Conservation (phyloP, 2,888 invertebrate species). For the Emmelina monodactyla region DNA sequence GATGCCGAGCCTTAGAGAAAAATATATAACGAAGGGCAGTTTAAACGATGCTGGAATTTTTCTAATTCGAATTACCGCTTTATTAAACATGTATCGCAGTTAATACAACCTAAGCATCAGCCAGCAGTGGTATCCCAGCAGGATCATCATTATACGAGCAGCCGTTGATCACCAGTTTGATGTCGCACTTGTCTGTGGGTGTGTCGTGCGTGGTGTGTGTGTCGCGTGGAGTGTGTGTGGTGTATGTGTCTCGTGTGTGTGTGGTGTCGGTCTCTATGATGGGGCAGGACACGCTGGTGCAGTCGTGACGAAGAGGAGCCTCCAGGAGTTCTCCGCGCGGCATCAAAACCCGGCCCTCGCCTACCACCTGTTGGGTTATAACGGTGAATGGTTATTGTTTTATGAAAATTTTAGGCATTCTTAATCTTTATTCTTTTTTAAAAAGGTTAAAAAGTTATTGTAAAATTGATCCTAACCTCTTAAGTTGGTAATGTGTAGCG, state of each 20-base stretch:
- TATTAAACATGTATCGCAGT: neutral
- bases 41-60: too few species aligned
- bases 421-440: too few species aligned
- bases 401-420: too few species aligned
- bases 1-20: too few species aligned
- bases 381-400: too few species aligned
- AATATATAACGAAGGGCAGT: too few species aligned
- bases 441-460: neutral
- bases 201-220: slow-evolving; percentile 9
- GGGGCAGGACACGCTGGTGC: slow-evolving; percentile 74
- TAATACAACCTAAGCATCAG: slow-evolving; percentile 30
- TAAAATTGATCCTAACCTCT: neutral
- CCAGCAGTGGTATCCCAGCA: slow-evolving; percentile 45
- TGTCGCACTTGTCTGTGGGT: slow-evolving; percentile 28
- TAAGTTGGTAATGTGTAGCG: neutral
- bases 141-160: slow-evolving; percentile 39
- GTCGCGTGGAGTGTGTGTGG: slow-evolving; percentile 12
- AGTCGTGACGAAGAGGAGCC: slow-evolving; percentile 53
- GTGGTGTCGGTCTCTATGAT: slow-evolving; percentile 70
- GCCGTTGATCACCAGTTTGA: slow-evolving; percentile 48
- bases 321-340: slow-evolving; percentile 54
- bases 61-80: too few species aligned
- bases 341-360: slow-evolving; percentile 64
- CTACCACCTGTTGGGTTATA: slow-evolving; percentile 69
- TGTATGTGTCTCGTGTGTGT: slow-evolving; percentile 28